Evolutionary conservation across 2,888 invertebrate genomes (phyloP).

Genomic region (Stenodera caucasica): DNA sequence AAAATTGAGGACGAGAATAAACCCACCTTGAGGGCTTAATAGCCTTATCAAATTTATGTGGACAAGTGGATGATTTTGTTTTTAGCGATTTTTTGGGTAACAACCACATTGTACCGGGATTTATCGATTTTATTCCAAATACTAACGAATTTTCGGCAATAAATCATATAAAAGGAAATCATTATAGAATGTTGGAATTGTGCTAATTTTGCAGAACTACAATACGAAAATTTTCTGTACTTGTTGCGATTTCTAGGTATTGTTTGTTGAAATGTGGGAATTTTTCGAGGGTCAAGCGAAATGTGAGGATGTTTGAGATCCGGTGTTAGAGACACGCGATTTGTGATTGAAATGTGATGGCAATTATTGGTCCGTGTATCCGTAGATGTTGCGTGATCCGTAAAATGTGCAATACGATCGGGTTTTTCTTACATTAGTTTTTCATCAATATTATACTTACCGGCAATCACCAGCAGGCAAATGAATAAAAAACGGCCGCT

Average conservation of each 20-base stretch:
- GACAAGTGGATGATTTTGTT: background rate
- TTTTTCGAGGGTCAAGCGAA: too few relatives aligned
- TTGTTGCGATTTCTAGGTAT: background rate
- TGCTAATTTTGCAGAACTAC: too few relatives aligned
- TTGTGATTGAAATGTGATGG: background rate
- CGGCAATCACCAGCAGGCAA: constrained; percentile 44
- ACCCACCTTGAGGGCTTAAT: background rate
- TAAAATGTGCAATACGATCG: constrained; percentile 33
- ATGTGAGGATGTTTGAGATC: too few relatives aligned
- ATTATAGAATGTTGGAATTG: background rate
- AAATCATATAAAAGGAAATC: background rate
- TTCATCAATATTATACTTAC: constrained; percentile 38
- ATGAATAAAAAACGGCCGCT: constrained; percentile 41
- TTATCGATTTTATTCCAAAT: background rate
- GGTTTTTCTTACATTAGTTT: background rate
- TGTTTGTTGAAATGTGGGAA: background rate
- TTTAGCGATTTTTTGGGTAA: background rate
- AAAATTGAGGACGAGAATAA: background rate
- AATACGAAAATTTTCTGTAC: too few relatives aligned
- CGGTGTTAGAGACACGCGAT: background rate
- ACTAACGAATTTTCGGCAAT: background rate
- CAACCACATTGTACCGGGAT: background rate
- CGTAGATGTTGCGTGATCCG: constrained; percentile 33
- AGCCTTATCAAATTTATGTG: background rate
- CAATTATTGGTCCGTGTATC: constrained; percentile 24